Conservation (phyloP, 2,113 vertebrate species). For the Prunella fulvescens region DNA sequence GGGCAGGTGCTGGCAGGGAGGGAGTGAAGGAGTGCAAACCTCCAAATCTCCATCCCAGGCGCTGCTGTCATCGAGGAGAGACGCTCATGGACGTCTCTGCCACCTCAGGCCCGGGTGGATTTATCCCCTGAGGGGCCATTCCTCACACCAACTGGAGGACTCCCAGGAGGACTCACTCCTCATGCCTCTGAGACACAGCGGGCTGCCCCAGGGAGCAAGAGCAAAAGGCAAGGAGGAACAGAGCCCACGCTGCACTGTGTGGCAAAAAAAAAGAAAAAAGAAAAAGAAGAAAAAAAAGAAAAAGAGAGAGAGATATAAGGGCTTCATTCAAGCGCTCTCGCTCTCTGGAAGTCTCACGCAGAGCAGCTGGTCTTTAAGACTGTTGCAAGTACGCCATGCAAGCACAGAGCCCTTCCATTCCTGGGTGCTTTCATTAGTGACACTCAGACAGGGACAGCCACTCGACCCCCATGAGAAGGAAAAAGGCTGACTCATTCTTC, state of each 20-base stretch:
- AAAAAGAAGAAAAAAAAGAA: neutral
- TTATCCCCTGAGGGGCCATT: neutral
- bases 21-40: neutral
- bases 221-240: slow-evolving; percentile 25
- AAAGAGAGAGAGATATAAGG: slow-evolving; percentile 21
- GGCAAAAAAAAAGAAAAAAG: neutral
- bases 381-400: neutral
- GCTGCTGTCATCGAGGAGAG: neutral
- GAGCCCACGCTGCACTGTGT: slow-evolving; percentile 8
- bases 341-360: slow-evolving; percentile 52
- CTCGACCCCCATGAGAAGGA: neutral
- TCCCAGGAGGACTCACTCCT: neutral
- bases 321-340: neutral
- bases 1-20: slow-evolving; percentile 34
- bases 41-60: neutral
- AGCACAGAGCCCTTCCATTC: slow-evolving; percentile 12
- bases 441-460: slow-evolving; percentile 25
- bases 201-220: slow-evolving; percentile 30
- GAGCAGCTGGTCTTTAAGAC: slow-evolving; percentile 53
- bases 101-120: neutral
- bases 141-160: neutral
- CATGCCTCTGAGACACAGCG: neutral
- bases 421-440: slow-evolving; percentile 40
- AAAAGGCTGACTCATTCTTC: slow-evolving; percentile 52
- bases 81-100: neutral